Evolutionary conservation across 2,888 invertebrate species (phyloP).

Genomic region (Eurytoma adleriae): DNA sequence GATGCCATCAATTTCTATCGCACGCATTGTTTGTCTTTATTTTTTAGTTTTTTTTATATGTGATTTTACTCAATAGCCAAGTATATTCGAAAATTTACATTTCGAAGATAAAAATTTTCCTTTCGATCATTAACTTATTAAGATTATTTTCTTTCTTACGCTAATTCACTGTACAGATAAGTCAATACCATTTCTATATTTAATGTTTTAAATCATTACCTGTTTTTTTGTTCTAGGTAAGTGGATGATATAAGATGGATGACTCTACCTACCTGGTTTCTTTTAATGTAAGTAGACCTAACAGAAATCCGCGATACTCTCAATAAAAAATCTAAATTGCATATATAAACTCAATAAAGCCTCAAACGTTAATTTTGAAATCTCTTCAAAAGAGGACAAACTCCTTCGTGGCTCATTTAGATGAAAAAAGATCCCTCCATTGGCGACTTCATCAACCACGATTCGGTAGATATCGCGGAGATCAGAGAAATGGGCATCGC

Average conservation of each 20-base stretch:
- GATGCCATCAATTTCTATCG: not conserved
- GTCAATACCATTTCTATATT: not conserved
- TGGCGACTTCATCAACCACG: not conserved
- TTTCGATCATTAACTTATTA: no score
- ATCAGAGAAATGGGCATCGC: not conserved
- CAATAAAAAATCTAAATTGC: no score
- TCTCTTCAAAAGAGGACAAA: not conserved
- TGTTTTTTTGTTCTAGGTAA: slow-evolving; percentile 53
- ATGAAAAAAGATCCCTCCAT: not conserved
- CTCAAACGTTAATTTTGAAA: not conserved
- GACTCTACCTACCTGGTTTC: not conserved
- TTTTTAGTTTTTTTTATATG: not conserved
- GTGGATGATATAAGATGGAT: slow-evolving; percentile 6
- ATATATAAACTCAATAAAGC: not conserved
- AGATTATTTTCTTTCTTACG: not conserved
- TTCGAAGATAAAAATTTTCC: not conserved
- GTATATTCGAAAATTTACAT: not conserved
- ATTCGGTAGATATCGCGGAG: not conserved
- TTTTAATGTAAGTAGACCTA: slow-evolving; percentile 19
- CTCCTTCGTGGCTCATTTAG: not conserved
- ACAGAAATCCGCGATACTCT: no score
- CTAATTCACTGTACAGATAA: not conserved
- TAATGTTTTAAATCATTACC: slow-evolving; percentile 26
- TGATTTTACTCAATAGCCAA: not conserved
- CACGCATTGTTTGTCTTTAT: slow-evolving; percentile 11